A percentile compares a stretch with the other conserved stretches of the same genome.
Conservation (phyloP, 2,888 invertebrate genomes). For the Heliothis peltigera region DNA sequence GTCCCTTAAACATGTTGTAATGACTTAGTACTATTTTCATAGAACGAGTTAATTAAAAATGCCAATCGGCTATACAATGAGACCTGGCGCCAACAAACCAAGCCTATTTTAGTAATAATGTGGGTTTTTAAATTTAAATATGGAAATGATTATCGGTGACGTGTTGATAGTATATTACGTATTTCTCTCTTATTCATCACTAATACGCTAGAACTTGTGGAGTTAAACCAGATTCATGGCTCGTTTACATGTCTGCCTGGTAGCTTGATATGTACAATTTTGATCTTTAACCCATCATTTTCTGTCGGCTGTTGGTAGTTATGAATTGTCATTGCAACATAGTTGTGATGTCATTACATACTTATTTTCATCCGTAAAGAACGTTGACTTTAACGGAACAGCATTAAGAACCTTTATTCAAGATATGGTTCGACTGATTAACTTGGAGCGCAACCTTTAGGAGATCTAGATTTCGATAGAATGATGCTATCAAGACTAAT, state of each 20-base stretch:
- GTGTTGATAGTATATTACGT: slow-evolving; percentile 45
- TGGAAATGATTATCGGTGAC: slow-evolving; percentile 46
- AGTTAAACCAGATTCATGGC: slow-evolving; percentile 33
- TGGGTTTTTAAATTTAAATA: slow-evolving; percentile 52
- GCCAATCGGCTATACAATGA: slow-evolving; percentile 47
- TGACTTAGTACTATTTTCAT: background rate
- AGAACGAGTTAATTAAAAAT: slow-evolving; percentile 37
- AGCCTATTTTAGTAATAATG: slow-evolving; percentile 36
- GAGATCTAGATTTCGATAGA: slow-evolving; percentile 34
- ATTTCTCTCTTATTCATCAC: slow-evolving; percentile 37
- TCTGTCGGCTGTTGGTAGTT: slow-evolving; percentile 5
- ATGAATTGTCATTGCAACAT: slow-evolving; percentile 7
- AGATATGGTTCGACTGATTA: slow-evolving; percentile 18
- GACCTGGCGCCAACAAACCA: slow-evolving; percentile 47
- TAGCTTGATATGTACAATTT: slow-evolving; percentile 13
- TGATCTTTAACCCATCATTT: slow-evolving; percentile 27
- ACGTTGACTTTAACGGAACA: background rate
- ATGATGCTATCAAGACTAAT: slow-evolving; percentile 44
- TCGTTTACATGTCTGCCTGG: slow-evolving; percentile 14
- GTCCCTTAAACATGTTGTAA: slow-evolving; percentile 19
- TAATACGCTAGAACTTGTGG: slow-evolving; percentile 11
- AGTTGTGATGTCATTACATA: background rate
- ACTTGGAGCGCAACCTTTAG: slow-evolving; percentile 24
- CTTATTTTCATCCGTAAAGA: background rate
- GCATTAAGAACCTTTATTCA: slow-evolving; percentile 6